phyloP scores from a whole-genome alignment of 2,888 invertebrate species.

The Microctonus aethiopoides region DNA sequence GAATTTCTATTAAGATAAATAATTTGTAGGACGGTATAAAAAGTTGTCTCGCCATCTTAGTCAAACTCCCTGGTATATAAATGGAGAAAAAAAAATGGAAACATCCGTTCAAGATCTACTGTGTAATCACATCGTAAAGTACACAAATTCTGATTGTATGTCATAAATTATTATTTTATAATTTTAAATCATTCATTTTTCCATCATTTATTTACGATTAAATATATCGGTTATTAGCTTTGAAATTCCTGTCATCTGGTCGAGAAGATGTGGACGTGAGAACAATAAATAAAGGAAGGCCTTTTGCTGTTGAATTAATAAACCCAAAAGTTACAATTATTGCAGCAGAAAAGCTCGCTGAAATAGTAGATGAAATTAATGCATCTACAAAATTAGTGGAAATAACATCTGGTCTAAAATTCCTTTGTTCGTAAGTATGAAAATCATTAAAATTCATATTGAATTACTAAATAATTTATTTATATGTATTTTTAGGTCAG shows the following conservation, averaged over 20 bases:
- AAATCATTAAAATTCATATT: background rate
- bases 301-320: slow-evolving; percentile 89
- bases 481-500: slow-evolving; percentile 70
- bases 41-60: slow-evolving; percentile 86
- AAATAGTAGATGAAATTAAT: slow-evolving; percentile 74
- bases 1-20: no score
- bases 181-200: background rate
- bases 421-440: slow-evolving; percentile 70
- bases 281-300: slow-evolving; percentile 90
- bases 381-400: slow-evolving; percentile 69
- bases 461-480: slow-evolving; percentile 7
- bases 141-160: slow-evolving; percentile 71
- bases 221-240: slow-evolving; percentile 57
- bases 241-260: slow-evolving; percentile 91
- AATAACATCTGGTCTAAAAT: slow-evolving; percentile 74
- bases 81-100: slow-evolving; percentile 81
- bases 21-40: slow-evolving; percentile 77
- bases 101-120: slow-evolving; percentile 94
- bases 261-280: slow-evolving; percentile 98
- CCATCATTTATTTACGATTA: background rate
- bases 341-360: slow-evolving; percentile 67
- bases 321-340: slow-evolving; percentile 74
- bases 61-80: slow-evolving; percentile 94
- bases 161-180: background rate
- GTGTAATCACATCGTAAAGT: slow-evolving; percentile 73